phyloP scores from a whole-genome alignment of 2,797 vertebrate genomes.

The Natrix natrix region DNA sequence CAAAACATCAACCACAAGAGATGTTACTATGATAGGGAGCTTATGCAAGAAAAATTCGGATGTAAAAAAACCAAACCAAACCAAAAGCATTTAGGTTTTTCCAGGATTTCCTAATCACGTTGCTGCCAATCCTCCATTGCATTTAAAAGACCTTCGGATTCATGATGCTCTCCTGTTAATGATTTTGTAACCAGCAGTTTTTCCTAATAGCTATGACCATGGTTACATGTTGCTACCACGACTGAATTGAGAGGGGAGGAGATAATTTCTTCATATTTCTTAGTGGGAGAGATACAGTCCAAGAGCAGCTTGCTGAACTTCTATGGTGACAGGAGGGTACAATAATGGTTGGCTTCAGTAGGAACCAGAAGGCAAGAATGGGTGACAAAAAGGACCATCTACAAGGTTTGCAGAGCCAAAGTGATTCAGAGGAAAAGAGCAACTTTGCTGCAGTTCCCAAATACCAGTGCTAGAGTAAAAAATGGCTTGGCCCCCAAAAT shows the following conservation, averaged over 20 bases:
- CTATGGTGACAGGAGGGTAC: background rate
- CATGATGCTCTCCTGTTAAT: background rate
- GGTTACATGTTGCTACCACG: background rate
- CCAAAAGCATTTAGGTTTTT: background rate
- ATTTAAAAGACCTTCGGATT: background rate
- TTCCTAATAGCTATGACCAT: background rate
- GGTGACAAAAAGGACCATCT: background rate
- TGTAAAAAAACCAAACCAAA: background rate
- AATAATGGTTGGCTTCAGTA: background rate
- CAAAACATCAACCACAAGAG: background rate
- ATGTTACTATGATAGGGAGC: background rate
- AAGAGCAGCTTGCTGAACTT: background rate
- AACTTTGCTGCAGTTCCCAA: background rate
- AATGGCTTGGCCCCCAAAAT: background rate
- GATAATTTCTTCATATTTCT: background rate
- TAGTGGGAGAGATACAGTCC: background rate
- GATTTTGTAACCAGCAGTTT: background rate
- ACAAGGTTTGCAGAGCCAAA: background rate
- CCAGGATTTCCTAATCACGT: background rate
- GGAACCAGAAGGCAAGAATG: background rate
- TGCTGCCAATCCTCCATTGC: background rate
- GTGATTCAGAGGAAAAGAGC: background rate
- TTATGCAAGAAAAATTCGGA: background rate
- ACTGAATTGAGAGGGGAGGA: background rate
- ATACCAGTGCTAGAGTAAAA: background rate